A percentile compares a stretch with the other conserved stretches of the same genome.
These are phyloP conservation scores for Drymodes brunneopygia DNA, from an alignment of 2,113 vertebrate genomes.

Conservation along the genomic window DNA sequence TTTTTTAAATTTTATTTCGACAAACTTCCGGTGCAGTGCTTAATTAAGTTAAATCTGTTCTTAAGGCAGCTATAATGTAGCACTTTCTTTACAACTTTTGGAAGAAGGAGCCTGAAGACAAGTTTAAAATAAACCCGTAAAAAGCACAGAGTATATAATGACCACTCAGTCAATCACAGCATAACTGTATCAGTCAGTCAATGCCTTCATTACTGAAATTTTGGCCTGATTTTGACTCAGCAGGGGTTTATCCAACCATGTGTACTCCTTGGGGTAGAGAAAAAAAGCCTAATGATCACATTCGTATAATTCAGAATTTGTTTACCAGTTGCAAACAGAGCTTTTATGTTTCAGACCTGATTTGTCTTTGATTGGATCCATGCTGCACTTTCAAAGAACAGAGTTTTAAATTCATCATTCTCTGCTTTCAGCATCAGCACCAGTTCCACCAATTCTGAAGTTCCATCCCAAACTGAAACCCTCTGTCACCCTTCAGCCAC, in stretches of 20 bases:
- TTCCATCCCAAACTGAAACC: not conserved
- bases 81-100: not conserved
- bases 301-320: not conserved
- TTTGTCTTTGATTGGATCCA: not conserved
- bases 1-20: not conserved
- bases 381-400: not conserved
- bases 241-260: not conserved
- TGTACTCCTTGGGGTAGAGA: not conserved
- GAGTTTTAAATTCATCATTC: not conserved
- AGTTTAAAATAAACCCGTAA: not conserved
- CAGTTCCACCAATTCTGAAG: not conserved
- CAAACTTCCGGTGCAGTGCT: not conserved
- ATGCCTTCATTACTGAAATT: not conserved
- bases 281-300: not conserved
- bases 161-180: not conserved
- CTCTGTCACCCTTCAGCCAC: not conserved
- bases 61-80: not conserved
- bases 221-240: not conserved
- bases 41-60: not conserved
- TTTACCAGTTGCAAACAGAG: not conserved
- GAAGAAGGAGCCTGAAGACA: not conserved
- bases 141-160: not conserved
- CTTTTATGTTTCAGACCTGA: not conserved
- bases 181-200: not conserved
- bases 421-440: not conserved